Conservation (phyloP, 2,797 vertebrate species). For the Chaetodon trifasciatus region DNA sequence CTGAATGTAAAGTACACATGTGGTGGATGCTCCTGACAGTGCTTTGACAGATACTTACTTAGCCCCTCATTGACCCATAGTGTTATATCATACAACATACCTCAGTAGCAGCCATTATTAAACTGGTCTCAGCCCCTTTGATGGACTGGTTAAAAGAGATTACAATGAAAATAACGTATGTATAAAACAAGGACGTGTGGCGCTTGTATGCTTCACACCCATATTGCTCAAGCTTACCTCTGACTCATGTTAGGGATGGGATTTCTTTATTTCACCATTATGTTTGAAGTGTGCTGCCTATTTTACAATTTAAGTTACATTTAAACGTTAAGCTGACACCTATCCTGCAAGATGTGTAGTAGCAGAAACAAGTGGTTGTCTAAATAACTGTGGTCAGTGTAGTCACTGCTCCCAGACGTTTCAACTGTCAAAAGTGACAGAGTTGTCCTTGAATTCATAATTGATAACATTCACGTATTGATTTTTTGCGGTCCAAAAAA, state of each 20-base stretch:
- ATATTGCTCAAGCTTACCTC: neutral
- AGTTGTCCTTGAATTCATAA: neutral
- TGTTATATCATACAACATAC: conserved; percentile 38
- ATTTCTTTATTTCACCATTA: neutral
- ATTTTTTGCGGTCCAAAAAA: neutral
- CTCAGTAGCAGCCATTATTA: conserved; percentile 45
- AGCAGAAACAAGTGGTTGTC: neutral
- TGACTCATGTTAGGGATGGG: neutral
- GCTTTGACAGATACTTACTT: conserved; percentile 65
- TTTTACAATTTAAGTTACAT: neutral
- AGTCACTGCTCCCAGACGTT: neutral
- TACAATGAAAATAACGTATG: neutral
- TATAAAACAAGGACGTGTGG: neutral
- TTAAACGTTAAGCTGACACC: neutral
- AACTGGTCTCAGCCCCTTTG: conserved; percentile 11
- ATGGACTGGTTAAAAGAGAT: conserved; percentile 7
- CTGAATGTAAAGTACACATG: conserved; percentile 51
- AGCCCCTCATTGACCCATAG: conserved; percentile 73
- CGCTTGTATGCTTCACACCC: neutral
- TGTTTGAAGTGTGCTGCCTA: neutral
- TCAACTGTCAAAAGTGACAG: conserved; percentile 5
- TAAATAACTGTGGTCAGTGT: conserved; percentile 7
- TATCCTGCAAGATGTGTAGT: neutral
- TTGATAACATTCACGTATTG: neutral
- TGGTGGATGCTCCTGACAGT: conserved; percentile 64